Percentiles rank a stretch among this genome's conserved stretches.
phyloP scores from a whole-genome alignment of 2,888 invertebrate genomes.

The Eupithecia insigniata region DNA sequence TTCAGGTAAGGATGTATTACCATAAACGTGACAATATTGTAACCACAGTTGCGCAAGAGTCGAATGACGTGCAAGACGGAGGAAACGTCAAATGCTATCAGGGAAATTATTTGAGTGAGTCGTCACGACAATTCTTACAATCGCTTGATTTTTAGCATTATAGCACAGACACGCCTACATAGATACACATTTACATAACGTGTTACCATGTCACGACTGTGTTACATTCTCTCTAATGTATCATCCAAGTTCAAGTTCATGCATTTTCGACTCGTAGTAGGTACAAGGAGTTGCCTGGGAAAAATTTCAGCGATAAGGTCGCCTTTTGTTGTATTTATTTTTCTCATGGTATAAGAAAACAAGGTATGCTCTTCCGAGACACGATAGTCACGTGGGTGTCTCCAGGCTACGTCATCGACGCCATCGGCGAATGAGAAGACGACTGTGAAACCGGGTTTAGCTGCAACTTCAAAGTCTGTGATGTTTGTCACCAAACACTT shows the following conservation, averaged over 20 bases:
- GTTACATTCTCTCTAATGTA: not conserved
- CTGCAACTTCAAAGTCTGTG: no score
- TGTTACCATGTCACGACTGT: conserved; percentile 6
- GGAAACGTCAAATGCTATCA: conserved; percentile 16
- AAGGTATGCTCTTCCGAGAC: no score
- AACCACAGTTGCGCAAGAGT: conserved; percentile 21
- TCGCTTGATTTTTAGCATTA: conserved; percentile 23
- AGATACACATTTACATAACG: conserved; percentile 12
- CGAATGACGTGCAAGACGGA: conserved; percentile 26
- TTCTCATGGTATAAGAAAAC: no score
- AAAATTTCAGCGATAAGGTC: no score
- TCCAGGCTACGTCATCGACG: no score
- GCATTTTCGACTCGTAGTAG: not conserved
- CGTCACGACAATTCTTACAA: conserved; percentile 22
- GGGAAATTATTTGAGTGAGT: conserved; percentile 17
- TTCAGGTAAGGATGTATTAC: conserved; percentile 20
- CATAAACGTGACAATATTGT: conserved; percentile 33
- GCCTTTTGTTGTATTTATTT: no score
- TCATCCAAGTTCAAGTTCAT: conserved; percentile 9
- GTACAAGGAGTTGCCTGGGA: no score
- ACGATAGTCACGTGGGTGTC: no score
- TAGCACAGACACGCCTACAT: conserved; percentile 14
- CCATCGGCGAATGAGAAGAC: no score
- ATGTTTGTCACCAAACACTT: no score
- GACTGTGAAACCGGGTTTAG: no score